Conservation (phyloP, 2,888 invertebrate genomes). For the Rugalucina vietnamica region DNA sequence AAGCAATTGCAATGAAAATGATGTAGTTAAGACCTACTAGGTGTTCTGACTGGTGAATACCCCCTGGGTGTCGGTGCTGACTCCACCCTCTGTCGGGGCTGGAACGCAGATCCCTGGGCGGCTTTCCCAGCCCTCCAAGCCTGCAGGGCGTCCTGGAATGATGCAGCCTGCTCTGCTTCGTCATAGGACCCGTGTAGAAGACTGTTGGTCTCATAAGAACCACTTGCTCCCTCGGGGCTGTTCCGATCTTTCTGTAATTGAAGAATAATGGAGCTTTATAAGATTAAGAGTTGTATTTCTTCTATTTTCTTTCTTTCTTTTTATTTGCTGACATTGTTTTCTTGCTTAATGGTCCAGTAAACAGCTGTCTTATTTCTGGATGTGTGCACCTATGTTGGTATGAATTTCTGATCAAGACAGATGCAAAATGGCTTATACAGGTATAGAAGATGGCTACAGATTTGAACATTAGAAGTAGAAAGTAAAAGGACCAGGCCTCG, state of each 20-base stretch:
- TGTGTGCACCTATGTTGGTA: too few species aligned
- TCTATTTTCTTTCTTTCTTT: too few species aligned
- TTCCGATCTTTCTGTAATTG: conserved; percentile 55
- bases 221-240: conserved; percentile 75
- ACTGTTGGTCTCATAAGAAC: conserved; percentile 62
- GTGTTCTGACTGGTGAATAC: conserved; percentile 66
- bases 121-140: conserved; percentile 75
- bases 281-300: too few species aligned
- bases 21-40: conserved; percentile 56
- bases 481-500: too few species aligned
- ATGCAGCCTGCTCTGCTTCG: conserved; percentile 81
- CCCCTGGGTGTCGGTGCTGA: conserved; percentile 31
- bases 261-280: not conserved
- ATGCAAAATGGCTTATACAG: too few species aligned
- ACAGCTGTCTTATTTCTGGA: too few species aligned
- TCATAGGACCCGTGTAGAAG: conserved; percentile 79
- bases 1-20: too few species aligned
- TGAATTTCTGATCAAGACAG: too few species aligned
- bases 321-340: too few species aligned
- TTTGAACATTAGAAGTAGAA: too few species aligned
- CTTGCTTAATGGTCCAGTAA: too few species aligned
- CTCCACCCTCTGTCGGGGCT: conserved; percentile 1
- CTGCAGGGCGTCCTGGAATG: conserved; percentile 81
- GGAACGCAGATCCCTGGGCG: conserved; percentile 13
- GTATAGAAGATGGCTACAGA: too few species aligned